Conservation (phyloP, 2,797 vertebrate genomes). For the Myripristis jacobus region DNA sequence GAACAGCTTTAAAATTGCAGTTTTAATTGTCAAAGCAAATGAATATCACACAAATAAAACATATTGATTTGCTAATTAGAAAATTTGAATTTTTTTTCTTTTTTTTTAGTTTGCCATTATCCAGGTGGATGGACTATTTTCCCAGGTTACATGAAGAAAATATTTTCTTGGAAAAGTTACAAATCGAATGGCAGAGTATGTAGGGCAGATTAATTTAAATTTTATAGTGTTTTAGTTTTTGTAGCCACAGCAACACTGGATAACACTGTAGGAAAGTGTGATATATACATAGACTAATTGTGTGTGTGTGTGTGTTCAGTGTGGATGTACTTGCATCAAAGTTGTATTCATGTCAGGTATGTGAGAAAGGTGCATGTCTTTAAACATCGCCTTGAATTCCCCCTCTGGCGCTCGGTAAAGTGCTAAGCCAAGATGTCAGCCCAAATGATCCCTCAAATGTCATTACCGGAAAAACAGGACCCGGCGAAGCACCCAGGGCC, state of each 20-base stretch:
- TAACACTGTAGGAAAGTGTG: no score
- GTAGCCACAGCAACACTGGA: no score
- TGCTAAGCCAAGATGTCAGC: conserved; percentile 81
- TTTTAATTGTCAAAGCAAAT: no score
- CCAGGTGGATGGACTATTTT: no score
- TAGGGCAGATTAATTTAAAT: no score
- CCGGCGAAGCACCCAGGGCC: conserved; percentile 80
- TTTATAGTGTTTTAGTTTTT: no score
- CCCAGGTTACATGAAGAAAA: background rate
- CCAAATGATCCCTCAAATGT: conserved; percentile 86
- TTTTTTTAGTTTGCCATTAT: no score
- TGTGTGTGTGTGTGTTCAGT: conserved; percentile 1
- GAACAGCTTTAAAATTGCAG: no score
- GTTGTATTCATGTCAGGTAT: conserved; percentile 1
- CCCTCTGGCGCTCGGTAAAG: conserved; percentile 78
- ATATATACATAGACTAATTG: background rate
- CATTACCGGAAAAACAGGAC: conserved; percentile 89
- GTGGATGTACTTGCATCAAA: background rate
- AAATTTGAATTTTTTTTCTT: no score
- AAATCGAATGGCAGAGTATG: no score
- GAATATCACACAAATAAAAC: no score
- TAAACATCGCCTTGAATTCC: conserved; percentile 80
- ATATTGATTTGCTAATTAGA: no score
- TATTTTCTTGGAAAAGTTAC: background rate
- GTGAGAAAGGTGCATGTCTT: conserved; percentile 43